These are phyloP conservation scores for Ormyrus pomaceus DNA, from an alignment of 2,888 invertebrate genomes.

Conservation along the genomic window DNA sequence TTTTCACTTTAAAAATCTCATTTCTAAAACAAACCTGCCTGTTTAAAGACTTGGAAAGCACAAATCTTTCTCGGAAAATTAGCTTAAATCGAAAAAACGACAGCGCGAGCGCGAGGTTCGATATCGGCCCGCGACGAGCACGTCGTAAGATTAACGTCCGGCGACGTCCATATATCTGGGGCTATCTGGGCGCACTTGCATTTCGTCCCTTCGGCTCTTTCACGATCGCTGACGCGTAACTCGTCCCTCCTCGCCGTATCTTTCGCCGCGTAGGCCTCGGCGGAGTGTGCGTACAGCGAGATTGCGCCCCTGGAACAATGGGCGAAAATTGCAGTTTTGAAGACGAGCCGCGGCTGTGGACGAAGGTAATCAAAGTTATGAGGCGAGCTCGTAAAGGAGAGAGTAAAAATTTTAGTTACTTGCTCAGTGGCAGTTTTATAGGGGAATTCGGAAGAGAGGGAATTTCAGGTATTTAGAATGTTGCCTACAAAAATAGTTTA, in stretches of 20 bases:
- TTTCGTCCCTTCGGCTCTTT: slow-evolving; percentile 1
- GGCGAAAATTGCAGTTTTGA: too few species aligned
- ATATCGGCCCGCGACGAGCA: not conserved
- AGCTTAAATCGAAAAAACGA: not conserved
- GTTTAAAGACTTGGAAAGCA: not conserved
- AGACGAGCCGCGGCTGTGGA: not conserved
- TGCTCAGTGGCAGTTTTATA: too few species aligned
- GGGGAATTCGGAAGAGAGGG: too few species aligned
- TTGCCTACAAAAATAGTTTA: too few species aligned
- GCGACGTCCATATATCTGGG: slow-evolving; percentile 10
- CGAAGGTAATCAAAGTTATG: too few species aligned
- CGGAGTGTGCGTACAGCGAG: not conserved
- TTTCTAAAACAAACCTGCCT: too few species aligned
- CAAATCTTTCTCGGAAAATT: not conserved
- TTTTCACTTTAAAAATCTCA: too few species aligned
- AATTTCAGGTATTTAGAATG: too few species aligned
- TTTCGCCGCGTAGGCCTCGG: not conserved
- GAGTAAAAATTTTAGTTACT: too few species aligned
- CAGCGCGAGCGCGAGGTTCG: not conserved
- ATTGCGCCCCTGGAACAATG: not conserved
- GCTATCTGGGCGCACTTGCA: slow-evolving; percentile 1
- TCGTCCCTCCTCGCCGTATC: not conserved
- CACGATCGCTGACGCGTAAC: slow-evolving; percentile 12
- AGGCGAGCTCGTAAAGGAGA: too few species aligned
- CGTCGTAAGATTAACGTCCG: slow-evolving; percentile 1